These are phyloP conservation scores for Xenops minutus DNA, from an alignment of 2,797 vertebrate genomes.

Conservation along the genomic window DNA sequence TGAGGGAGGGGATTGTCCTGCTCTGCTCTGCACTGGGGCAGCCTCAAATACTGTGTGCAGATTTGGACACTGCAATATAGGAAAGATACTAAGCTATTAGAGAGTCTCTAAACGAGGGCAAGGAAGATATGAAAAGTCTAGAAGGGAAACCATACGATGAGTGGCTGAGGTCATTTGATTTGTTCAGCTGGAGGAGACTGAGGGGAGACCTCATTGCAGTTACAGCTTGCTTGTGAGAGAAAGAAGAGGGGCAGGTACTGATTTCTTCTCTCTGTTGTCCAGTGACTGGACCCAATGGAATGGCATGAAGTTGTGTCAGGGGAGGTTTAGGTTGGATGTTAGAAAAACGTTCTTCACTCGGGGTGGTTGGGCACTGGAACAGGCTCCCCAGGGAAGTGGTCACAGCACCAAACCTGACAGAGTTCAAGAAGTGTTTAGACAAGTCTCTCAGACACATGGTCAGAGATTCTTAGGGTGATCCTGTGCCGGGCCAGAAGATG, in stretches of 20 bases:
- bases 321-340: neutral
- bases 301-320: neutral
- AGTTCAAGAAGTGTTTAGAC: neutral
- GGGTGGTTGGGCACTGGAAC: neutral
- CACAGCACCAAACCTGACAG: neutral
- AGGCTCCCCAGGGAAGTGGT: neutral
- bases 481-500: neutral
- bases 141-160: rapidly evolving
- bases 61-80: neutral
- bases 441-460: neutral
- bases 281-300: neutral
- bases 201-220: neutral
- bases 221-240: rapidly evolving
- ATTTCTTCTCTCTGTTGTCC: neutral
- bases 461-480: neutral
- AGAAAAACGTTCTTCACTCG: neutral
- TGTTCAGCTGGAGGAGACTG: neutral
- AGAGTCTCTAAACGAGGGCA: neutral
- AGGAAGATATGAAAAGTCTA: neutral
- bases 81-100: neutral
- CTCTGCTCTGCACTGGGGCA: neutral
- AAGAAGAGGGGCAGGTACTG: neutral
- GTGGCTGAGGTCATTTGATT: neutral
- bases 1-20: rapidly evolving
- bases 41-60: rapidly evolving